A percentile compares a stretch with the other conserved stretches of the same genome.
phyloP scores from a whole-genome alignment of 2,113 vertebrate genomes.

The Cavia porcellus region DNA sequence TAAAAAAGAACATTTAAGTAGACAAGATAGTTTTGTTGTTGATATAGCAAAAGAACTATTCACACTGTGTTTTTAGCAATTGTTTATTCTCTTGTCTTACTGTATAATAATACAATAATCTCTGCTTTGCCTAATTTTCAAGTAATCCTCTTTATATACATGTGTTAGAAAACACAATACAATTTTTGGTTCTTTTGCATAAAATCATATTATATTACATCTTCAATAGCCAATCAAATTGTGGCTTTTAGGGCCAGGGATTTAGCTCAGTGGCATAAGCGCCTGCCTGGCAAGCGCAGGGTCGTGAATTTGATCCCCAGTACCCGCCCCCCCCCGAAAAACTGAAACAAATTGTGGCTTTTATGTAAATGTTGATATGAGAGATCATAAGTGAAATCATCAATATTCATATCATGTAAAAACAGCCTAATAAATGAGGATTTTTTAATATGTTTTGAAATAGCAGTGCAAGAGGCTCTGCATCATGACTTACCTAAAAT shows the following conservation, averaged over 20 bases:
- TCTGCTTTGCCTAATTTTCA: background rate
- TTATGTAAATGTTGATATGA: constrained; percentile 20
- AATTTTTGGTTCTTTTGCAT: background rate
- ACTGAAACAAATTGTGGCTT: background rate
- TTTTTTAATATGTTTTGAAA: background rate
- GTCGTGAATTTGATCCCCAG: too few species aligned
- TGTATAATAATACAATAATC: background rate
- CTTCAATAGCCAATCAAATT: background rate
- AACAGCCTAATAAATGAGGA: background rate
- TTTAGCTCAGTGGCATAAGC: too few species aligned
- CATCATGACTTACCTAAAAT: background rate
- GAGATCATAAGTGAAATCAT: background rate
- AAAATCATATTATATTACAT: constrained; percentile 35
- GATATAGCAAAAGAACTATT: background rate
- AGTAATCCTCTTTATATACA: background rate
- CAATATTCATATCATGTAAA: background rate
- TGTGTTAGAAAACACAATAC: background rate
- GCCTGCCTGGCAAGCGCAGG: too few species aligned
- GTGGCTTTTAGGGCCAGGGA: background rate
- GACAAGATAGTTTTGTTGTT: background rate
- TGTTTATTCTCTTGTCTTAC: background rate
- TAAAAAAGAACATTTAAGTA: constrained; percentile 3
- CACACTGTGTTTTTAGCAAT: background rate
- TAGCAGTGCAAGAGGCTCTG: background rate
- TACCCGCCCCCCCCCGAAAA: too few species aligned